Percentiles rank a stretch among this genome's conserved stretches.
Conservation (phyloP, 2,797 vertebrate species). For the Brotula barbata region DNA sequence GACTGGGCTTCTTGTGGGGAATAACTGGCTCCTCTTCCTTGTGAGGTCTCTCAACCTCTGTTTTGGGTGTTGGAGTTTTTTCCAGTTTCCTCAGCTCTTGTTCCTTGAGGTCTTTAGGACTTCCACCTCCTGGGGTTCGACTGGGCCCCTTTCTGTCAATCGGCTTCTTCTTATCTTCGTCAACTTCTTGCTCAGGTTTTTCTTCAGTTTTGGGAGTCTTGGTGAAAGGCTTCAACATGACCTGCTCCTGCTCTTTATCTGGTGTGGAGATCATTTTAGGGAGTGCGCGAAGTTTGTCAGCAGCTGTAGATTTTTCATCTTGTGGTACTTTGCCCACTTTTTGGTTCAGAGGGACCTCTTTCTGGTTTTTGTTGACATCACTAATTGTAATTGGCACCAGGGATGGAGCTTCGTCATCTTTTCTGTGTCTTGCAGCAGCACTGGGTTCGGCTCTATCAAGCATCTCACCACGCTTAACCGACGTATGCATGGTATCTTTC, state of each 20-base stretch:
- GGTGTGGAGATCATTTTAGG: constrained; percentile 39
- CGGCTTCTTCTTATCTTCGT: constrained; percentile 38
- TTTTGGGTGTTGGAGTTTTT: constrained; percentile 17
- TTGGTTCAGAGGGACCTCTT: constrained; percentile 33
- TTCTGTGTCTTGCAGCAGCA: constrained; percentile 13
- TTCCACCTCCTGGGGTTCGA: constrained; percentile 13
- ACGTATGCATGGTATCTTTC: constrained; percentile 25
- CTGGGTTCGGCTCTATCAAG: constrained; percentile 30
- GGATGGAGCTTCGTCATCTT: constrained; percentile 1
- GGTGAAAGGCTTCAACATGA: constrained; percentile 55
- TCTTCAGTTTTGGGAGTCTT: constrained; percentile 43
- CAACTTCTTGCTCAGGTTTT: constrained; percentile 20
- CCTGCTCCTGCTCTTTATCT: constrained; percentile 50
- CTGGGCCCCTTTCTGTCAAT: constrained; percentile 34
- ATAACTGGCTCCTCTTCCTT: constrained; percentile 20
- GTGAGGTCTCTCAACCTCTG: constrained; percentile 22
- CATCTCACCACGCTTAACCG: constrained; percentile 31
- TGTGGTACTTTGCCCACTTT: constrained; percentile 37
- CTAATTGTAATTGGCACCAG: constrained; percentile 1
- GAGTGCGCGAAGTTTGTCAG: constrained; percentile 40
- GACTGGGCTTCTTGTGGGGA: constrained; percentile 34
- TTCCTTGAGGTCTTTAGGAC: constrained; percentile 23
- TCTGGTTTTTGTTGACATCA: constrained; percentile 31
- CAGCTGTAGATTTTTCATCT: constrained; percentile 34
- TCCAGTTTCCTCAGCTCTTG: constrained; percentile 24